Percentiles rank a stretch among this genome's conserved stretches.
Evolutionary conservation across 2,888 invertebrate genomes (phyloP).

Genomic region (Lasioglossum morio): DNA sequence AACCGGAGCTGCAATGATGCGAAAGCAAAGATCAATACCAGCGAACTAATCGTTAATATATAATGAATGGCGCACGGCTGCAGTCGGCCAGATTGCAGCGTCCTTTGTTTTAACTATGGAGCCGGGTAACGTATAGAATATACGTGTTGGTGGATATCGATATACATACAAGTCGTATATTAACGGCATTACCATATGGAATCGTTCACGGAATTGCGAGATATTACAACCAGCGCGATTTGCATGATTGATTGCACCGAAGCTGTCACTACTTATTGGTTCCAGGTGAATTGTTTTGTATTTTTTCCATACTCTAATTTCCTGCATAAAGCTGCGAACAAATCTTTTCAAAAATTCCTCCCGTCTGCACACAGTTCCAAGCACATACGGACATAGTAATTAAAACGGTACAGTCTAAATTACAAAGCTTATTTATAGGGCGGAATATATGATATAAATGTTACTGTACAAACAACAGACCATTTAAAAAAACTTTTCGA

Average conservation of each 20-base stretch:
- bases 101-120: slow-evolving; percentile 49
- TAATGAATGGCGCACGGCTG: slow-evolving; percentile 61
- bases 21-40: slow-evolving; percentile 58
- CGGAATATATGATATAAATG: not conserved
- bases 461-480: not conserved
- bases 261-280: slow-evolving; percentile 47
- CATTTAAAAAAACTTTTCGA: not conserved
- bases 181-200: slow-evolving; percentile 80
- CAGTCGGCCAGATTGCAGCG: slow-evolving; percentile 49
- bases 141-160: slow-evolving; percentile 40
- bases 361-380: not conserved
- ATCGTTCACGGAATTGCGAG: slow-evolving; percentile 78
- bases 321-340: not conserved
- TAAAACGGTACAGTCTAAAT: not conserved
- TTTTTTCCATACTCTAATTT: not conserved
- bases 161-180: slow-evolving; percentile 72
- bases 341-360: not conserved
- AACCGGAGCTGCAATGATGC: slow-evolving; percentile 32
- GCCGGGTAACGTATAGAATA: slow-evolving; percentile 20
- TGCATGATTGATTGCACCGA: slow-evolving; percentile 81
- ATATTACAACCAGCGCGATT: slow-evolving; percentile 79
- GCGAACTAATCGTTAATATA: slow-evolving; percentile 76
- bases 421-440: not conserved
- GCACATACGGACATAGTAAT: not conserved
- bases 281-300: slow-evolving; percentile 10